Conservation (phyloP, 2,888 invertebrate species). For the Thecophora atra region DNA sequence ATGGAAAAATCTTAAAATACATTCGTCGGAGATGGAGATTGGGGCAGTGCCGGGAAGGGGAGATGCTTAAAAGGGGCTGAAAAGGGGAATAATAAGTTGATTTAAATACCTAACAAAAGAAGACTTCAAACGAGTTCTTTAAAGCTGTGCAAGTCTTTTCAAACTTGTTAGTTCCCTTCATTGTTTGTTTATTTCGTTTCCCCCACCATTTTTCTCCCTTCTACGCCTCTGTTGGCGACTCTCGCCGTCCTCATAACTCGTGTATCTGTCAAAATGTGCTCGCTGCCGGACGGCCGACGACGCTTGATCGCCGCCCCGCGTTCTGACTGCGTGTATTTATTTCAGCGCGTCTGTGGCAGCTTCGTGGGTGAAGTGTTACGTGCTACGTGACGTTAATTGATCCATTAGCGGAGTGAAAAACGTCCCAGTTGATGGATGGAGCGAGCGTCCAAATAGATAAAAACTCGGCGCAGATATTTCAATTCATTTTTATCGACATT, state of each 20-base stretch:
- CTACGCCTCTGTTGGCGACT: too few relatives aligned
- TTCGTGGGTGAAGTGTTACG: conserved; percentile 7
- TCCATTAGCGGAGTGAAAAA: conserved; percentile 12
- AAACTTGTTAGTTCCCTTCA: too few relatives aligned
- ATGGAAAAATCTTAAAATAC: background rate
- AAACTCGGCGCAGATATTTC: background rate
- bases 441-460: background rate
- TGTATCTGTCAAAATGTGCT: background rate
- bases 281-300: background rate
- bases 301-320: background rate
- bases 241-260: too few relatives aligned
- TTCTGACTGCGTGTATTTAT: background rate
- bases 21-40: background rate
- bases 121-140: too few relatives aligned
- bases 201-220: too few relatives aligned
- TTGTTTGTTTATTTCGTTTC: too few relatives aligned
- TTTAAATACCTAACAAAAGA: too few relatives aligned
- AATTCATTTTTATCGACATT: background rate
- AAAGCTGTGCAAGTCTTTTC: too few relatives aligned
- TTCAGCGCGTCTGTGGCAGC: background rate
- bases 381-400: conserved; percentile 24
- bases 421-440: background rate
- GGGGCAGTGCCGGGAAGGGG: background rate
- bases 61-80: background rate
- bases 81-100: too few relatives aligned